Evolutionary conservation across 2,113 vertebrate species (phyloP).

Genomic region (Apus apus): DNA sequence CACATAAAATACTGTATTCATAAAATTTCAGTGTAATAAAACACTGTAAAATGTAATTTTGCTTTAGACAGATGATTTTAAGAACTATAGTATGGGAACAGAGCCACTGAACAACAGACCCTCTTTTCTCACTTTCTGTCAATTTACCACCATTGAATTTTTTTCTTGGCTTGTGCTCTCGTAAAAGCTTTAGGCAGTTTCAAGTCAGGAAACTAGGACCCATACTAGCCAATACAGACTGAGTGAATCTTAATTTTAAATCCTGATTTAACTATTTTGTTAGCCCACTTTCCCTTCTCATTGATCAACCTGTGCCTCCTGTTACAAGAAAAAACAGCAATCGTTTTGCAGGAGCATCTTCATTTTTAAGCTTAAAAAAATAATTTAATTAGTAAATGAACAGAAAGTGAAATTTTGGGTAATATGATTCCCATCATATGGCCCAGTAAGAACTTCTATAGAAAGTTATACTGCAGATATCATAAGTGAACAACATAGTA

Average conservation of each 20-base stretch:
- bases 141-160: neutral
- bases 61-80: neutral
- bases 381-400: neutral
- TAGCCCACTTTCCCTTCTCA: neutral
- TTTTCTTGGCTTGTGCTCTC: neutral
- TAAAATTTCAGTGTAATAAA: neutral
- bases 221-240: neutral
- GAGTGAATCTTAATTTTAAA: neutral
- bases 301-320: neutral
- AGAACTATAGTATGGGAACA: neutral
- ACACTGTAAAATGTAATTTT: neutral
- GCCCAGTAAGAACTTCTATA: neutral
- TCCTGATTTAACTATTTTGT: neutral
- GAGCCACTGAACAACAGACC: neutral
- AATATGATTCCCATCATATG: neutral
- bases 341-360: neutral
- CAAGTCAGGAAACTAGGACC: neutral
- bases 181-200: neutral
- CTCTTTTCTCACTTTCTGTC: neutral
- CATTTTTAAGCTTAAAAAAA: neutral
- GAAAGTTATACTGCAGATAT: constrained; percentile 33
- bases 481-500: constrained; percentile 46
- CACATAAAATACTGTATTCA: neutral
- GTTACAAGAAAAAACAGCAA: neutral
- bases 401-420: neutral